Evolutionary conservation across 2,113 vertebrate genomes (phyloP).

Genomic region (Zapus hudsonius): DNA sequence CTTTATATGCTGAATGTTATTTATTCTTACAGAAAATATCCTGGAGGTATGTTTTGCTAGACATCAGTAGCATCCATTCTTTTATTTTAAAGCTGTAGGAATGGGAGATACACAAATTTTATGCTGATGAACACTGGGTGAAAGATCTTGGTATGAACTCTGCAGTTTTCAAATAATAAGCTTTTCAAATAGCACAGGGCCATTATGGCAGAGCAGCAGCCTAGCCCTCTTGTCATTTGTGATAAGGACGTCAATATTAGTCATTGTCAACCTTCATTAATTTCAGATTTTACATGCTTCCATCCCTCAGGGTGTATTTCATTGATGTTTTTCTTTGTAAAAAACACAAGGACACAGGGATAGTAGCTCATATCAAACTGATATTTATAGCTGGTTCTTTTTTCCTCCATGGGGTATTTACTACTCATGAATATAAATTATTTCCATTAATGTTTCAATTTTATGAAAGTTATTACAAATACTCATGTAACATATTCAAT

Average conservation of each 20-base stretch:
- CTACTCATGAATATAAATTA: slow-evolving; percentile 75
- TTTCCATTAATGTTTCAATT: slow-evolving; percentile 74
- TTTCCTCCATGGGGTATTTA: slow-evolving; percentile 64
- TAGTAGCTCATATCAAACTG: slow-evolving; percentile 66
- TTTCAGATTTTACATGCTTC: slow-evolving; percentile 80
- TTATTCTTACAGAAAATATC: not conserved
- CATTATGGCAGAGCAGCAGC: slow-evolving; percentile 76
- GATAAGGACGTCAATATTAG: slow-evolving; percentile 85
- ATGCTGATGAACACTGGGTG: slow-evolving; percentile 65
- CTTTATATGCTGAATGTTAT: slow-evolving; percentile 61
- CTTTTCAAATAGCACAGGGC: slow-evolving; percentile 73
- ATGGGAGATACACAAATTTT: slow-evolving; percentile 36
- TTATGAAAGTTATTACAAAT: not conserved
- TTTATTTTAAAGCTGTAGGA: slow-evolving; percentile 60
- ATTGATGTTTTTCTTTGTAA: slow-evolving; percentile 83
- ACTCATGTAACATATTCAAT: slow-evolving; percentile 19
- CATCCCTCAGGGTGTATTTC: slow-evolving; percentile 78
- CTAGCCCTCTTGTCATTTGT: slow-evolving; percentile 80
- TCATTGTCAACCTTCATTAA: slow-evolving; percentile 85
- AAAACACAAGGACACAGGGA: slow-evolving; percentile 65
- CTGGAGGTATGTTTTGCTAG: slow-evolving; percentile 58
- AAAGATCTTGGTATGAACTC: slow-evolving; percentile 72
- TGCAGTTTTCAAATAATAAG: slow-evolving; percentile 41
- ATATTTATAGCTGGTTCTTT: slow-evolving; percentile 65
- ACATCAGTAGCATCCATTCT: not conserved